Evolutionary conservation across 2,797 vertebrate genomes (phyloP), one percentile per base, ranked within the genome.

Genomic region (Gobio occitaniae): DNA sequence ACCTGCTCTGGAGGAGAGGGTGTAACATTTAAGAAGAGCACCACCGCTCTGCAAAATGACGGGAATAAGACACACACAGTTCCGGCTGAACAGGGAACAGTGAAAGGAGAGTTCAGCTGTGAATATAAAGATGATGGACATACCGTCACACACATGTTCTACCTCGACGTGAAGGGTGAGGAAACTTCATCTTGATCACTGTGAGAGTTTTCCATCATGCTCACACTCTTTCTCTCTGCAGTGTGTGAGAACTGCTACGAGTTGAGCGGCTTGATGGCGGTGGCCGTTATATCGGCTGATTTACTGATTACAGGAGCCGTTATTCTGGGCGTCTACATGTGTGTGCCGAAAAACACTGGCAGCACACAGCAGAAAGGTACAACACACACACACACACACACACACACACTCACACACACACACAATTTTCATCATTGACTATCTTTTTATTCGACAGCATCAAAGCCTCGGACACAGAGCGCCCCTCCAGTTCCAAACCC

Each of bases 201-300:
- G 12, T 19, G 15, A 16, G 1, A 17, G 21, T 78, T 21, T 41
- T 54, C 72, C 10, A 16, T 19, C 13, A 15, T 15, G n/a, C 13
- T 38, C 16, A 59, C 56, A 7, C 41, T 69, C 47, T 19, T 13
- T 7, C 25, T 74, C 41, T 61, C 21, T 17, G 56, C 79, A 96
- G 95, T 15, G 9, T 96, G 95, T 89, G 0, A 77, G 0, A 8
- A 89, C 25, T 96, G 95, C 81, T 87, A 80, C 1, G 94, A 95
- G 78, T 9, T 96, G 71, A 1, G 90, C 0, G 25, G 3, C 0
- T 0, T 0, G 0, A 0, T 52, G 0, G 54, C 93, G 0, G 0
- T 0, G 0, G 0, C 0, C 1, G 0, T 19, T 0, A 88, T 95
- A 0, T 0, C 50, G 0, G 63, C 0, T 6, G 94, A 96, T 38